Evolutionary conservation across 1,140 invertebrate species (phyloP).

Genomic region (Acromyrmex heyeri): DNA sequence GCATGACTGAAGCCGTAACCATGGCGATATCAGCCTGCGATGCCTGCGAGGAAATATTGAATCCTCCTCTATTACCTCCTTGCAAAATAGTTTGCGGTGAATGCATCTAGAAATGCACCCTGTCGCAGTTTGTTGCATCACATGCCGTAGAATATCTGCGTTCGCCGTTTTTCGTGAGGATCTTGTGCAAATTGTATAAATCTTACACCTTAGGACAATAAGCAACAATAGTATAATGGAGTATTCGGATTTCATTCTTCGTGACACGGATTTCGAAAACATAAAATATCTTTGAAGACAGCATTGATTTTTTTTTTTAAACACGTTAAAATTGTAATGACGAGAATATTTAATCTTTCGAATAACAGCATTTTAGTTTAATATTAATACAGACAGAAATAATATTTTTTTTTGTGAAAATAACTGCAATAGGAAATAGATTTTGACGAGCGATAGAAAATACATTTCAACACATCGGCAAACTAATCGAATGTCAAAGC

Average conservation of each 20-base stretch:
- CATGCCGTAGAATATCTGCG: slow-evolving; percentile 39
- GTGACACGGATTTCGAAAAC: background rate
- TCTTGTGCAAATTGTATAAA: slow-evolving; percentile 31
- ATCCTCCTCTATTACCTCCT: slow-evolving; percentile 59
- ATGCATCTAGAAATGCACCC: slow-evolving; percentile 50
- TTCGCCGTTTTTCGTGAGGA: slow-evolving; percentile 35
- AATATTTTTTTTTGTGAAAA: slow-evolving; percentile 30
- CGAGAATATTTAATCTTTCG: background rate
- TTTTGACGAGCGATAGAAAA: slow-evolving; percentile 31
- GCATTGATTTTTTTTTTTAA: slow-evolving; percentile 4
- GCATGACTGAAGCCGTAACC: slow-evolving; percentile 73
- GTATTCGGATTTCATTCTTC: slow-evolving; percentile 6
- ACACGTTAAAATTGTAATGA: background rate
- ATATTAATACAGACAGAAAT: slow-evolving; percentile 14
- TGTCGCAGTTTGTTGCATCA: slow-evolving; percentile 53
- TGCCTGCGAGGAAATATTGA: slow-evolving; percentile 67
- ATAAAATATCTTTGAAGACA: background rate
- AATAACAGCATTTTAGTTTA: slow-evolving; percentile 29
- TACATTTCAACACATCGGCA: slow-evolving; percentile 38
- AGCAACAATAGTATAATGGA: slow-evolving; percentile 20
- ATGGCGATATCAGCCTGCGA: slow-evolving; percentile 61
- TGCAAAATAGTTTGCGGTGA: slow-evolving; percentile 65
- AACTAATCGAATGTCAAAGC: slow-evolving; percentile 49
- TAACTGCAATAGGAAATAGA: slow-evolving; percentile 31
- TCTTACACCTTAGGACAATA: slow-evolving; percentile 22